These are phyloP conservation scores for Cladopsammia gracilis DNA, from an alignment of 64 coral and sea anemone genomes.

Conservation along the genomic window DNA sequence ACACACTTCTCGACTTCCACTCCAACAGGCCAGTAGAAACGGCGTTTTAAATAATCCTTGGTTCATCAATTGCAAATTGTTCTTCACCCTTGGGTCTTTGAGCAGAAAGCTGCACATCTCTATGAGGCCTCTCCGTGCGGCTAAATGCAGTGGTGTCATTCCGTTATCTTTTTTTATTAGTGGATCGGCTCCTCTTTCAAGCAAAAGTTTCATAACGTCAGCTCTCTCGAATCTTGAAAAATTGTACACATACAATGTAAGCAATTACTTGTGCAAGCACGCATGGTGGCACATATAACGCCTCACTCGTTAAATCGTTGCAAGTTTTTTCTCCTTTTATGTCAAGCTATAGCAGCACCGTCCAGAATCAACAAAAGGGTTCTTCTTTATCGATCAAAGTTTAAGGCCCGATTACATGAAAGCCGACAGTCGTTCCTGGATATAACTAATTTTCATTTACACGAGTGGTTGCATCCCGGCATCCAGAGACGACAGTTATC, in stretches of 20 bases:
- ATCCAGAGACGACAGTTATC: too few species aligned
- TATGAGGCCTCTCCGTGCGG: constrained; percentile 17
- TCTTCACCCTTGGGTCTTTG: not conserved
- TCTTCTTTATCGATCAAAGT: too few species aligned
- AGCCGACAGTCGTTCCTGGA: too few species aligned
- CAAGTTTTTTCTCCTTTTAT: too few species aligned
- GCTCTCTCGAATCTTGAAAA: constrained; percentile 32
- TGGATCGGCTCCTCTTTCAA: constrained; percentile 69
- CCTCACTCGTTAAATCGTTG: too few species aligned
- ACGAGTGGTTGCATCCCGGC: too few species aligned
- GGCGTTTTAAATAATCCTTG: not conserved
- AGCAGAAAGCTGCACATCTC: constrained; percentile 47
- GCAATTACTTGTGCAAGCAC: too few species aligned
- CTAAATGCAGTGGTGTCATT: constrained; percentile 46
- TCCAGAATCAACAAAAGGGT: too few species aligned
- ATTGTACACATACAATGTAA: not conserved
- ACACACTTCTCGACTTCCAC: constrained; percentile 26
- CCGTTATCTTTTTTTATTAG: not conserved
- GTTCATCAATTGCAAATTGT: not conserved
- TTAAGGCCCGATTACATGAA: too few species aligned
- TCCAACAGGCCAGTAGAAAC: constrained; percentile 5
- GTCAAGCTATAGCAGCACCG: too few species aligned
- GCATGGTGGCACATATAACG: too few species aligned
- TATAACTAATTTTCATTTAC: too few species aligned
- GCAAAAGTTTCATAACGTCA: constrained; percentile 28